These are phyloP conservation scores for Arizona elegans DNA, from an alignment of 2,113 vertebrate genomes.

Conservation along the genomic window DNA sequence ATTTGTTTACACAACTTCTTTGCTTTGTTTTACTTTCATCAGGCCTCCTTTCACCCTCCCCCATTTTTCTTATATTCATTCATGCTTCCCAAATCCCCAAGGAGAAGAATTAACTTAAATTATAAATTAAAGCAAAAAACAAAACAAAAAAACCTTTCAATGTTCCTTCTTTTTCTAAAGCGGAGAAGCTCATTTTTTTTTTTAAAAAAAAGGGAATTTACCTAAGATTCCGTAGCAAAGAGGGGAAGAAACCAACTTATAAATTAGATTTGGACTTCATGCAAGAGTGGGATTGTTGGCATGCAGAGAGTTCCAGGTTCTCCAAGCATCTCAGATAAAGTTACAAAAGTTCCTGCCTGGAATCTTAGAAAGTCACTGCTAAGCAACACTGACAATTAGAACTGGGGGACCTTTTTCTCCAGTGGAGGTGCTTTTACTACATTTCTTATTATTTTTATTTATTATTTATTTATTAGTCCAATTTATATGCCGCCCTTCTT, in stretches of 20 bases:
- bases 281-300: background rate
- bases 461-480: too few relatives aligned
- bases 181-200: slow-evolving; percentile 20
- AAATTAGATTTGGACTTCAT: background rate
- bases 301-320: background rate
- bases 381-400: background rate
- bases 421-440: background rate
- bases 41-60: slow-evolving; percentile 23
- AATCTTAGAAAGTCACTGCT: background rate
- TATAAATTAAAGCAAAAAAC: too few relatives aligned
- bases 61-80: slow-evolving; percentile 28
- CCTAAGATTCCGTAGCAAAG: slow-evolving; percentile 17
- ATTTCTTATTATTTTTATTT: background rate
- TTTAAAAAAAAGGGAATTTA: slow-evolving; percentile 13
- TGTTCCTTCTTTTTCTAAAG: slow-evolving; percentile 42
- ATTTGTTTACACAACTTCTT: slow-evolving; percentile 73
- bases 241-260: slow-evolving; percentile 11
- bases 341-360: background rate
- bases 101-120: slow-evolving; percentile 47
- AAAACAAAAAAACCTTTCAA: slow-evolving; percentile 37
- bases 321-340: background rate
- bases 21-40: slow-evolving; percentile 69
- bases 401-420: background rate
- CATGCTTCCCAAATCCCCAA: slow-evolving; percentile 53
- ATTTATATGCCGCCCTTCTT: too few relatives aligned